phyloP scores from a whole-genome alignment of 2,113 vertebrate species.

The Prionailurus bengalensis region DNA sequence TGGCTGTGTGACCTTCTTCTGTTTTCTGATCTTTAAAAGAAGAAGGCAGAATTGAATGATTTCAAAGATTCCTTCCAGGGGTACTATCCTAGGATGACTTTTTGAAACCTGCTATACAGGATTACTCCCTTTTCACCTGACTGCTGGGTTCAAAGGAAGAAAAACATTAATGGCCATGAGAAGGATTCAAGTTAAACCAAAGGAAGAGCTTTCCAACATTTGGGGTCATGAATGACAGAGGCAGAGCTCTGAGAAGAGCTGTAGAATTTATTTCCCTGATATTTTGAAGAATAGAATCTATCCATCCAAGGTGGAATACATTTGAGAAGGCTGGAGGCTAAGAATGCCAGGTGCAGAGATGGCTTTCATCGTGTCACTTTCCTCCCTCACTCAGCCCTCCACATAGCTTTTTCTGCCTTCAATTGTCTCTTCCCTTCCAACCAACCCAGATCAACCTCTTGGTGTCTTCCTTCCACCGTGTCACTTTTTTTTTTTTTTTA shows the following conservation, averaged over 20 bases:
- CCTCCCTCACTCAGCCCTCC: not conserved
- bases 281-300: not conserved
- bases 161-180: not conserved
- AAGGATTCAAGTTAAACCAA: not conserved
- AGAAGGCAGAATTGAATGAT: not conserved
- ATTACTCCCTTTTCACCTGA: not conserved
- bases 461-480: not conserved
- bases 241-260: not conserved
- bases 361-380: not conserved
- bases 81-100: not conserved
- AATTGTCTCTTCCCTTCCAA: not conserved
- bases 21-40: not conserved
- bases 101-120: not conserved
- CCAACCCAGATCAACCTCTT: not conserved
- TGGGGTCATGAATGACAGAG: not conserved
- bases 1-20: not conserved
- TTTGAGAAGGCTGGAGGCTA: not conserved
- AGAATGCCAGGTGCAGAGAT: not conserved
- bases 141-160: not conserved
- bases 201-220: not conserved
- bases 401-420: not conserved
- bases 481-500: not conserved
- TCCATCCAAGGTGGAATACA: not conserved
- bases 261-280: not conserved
- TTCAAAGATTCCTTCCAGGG: not conserved